Evolutionary conservation across 2,797 vertebrate genomes (phyloP).

Genomic region (Catamblyrhynchus diadema): DNA sequence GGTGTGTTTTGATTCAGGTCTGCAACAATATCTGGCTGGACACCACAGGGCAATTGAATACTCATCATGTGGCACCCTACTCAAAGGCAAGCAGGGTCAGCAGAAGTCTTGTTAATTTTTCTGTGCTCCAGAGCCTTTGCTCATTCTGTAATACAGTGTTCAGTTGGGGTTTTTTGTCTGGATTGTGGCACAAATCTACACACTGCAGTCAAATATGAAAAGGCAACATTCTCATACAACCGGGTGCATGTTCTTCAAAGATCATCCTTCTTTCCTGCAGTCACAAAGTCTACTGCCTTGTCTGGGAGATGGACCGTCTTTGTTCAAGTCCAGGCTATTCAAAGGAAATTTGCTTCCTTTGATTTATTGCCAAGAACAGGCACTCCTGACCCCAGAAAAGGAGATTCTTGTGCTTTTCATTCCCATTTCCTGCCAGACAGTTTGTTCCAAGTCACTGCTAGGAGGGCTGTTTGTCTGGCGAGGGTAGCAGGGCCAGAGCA

Average conservation of each 20-base stretch:
- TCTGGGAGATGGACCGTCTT: neutral
- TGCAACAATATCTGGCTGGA: neutral
- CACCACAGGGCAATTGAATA: neutral
- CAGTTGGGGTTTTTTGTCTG: neutral
- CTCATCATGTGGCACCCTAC: neutral
- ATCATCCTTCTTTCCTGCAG: neutral
- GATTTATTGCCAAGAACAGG: slow-evolving; percentile 39
- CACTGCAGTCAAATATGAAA: neutral
- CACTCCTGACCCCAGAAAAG: neutral
- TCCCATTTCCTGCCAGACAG: slow-evolving; percentile 9
- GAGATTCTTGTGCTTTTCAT: slow-evolving; percentile 1
- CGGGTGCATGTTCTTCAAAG: neutral
- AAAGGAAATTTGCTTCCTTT: slow-evolving; percentile 34
- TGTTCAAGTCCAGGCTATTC: neutral
- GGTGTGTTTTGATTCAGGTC: neutral
- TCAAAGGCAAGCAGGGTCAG: neutral
- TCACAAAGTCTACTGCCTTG: neutral
- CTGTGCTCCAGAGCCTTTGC: neutral
- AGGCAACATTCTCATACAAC: neutral
- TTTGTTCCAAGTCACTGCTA: slow-evolving; percentile 6
- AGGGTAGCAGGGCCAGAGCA: neutral
- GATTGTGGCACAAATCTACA: neutral
- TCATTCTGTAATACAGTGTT: neutral
- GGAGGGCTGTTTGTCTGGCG: neutral
- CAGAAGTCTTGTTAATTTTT: neutral